Percentiles rank a stretch among this genome's conserved stretches.
Conservation (phyloP, 2,888 invertebrate species). For the Brenthis hecate region DNA sequence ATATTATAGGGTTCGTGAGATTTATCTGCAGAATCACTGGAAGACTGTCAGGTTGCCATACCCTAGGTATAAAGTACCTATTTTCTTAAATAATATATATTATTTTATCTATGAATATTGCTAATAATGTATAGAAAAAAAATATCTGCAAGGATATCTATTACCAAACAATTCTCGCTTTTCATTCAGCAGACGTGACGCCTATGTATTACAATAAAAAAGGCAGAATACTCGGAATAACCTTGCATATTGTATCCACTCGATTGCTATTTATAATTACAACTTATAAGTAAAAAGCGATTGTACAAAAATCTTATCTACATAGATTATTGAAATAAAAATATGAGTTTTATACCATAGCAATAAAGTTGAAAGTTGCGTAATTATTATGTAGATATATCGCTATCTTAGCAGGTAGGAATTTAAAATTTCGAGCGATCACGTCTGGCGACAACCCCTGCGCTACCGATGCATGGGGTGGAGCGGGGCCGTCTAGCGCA, state of each 20-base stretch:
- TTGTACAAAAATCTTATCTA: constrained; percentile 53
- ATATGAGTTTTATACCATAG: constrained; percentile 44
- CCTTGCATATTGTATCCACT: constrained; percentile 76
- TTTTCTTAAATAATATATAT: too few species aligned
- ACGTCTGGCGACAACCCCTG: constrained; percentile 80
- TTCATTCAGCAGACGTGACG: constrained; percentile 63
- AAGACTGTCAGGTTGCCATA: constrained; percentile 11
- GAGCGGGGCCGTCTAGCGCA: constrained; percentile 68
- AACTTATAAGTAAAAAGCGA: constrained; percentile 55
- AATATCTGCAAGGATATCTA: constrained; percentile 6
- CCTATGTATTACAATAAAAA: constrained; percentile 55
- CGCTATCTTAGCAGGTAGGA: constrained; percentile 66
- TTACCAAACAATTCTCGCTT: constrained; percentile 46
- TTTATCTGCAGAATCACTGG: constrained; percentile 45
- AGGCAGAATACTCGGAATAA: constrained; percentile 71
- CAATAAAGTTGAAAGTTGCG: constrained; percentile 61
- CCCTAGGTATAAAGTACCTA: too few species aligned
- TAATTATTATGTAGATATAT: constrained; percentile 48
- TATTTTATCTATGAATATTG: too few species aligned
- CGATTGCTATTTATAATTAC: constrained; percentile 80
- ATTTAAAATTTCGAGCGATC: constrained; percentile 73
- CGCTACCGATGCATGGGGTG: constrained; percentile 71
- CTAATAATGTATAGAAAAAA: not conserved
- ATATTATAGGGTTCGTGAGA: constrained; percentile 29
- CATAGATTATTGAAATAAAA: constrained; percentile 42